These are phyloP conservation scores for Bos taurus DNA, from an alignment of 2,113 vertebrate genomes.

Conservation along the genomic window DNA sequence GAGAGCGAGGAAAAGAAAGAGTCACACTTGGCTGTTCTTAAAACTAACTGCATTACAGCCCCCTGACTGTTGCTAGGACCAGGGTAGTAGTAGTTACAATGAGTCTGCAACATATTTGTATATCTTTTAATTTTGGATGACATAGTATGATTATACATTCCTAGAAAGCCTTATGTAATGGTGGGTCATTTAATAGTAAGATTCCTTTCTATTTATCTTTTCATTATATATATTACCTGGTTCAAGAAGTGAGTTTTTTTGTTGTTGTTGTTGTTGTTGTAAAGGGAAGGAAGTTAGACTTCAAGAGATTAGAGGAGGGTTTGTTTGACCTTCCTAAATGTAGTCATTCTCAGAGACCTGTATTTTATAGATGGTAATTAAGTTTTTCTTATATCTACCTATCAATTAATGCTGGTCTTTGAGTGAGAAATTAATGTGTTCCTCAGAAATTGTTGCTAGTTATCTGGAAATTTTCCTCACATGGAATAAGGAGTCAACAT, in stretches of 20 bases:
- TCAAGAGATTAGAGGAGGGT: neutral
- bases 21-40: neutral
- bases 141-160: neutral
- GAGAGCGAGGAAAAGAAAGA: neutral
- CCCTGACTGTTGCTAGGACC: neutral
- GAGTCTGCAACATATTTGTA: neutral
- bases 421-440: neutral
- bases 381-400: slow-evolving; percentile 30
- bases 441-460: neutral
- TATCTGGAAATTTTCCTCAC: neutral
- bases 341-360: slow-evolving; percentile 40
- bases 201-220: neutral
- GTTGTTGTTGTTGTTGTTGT: neutral
- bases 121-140: neutral
- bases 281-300: slow-evolving; percentile 30
- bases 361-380: slow-evolving; percentile 52
- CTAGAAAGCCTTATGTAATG: neutral
- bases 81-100: neutral
- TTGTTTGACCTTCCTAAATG: slow-evolving; percentile 56
- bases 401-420: slow-evolving; percentile 28
- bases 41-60: neutral
- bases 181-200: neutral
- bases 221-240: neutral
- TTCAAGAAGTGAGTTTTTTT: neutral
- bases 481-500: slow-evolving; percentile 18